Percentiles rank a stretch among this genome's conserved stretches.
Evolutionary conservation across 2,888 invertebrate genomes (phyloP).

Genomic region (Hyppa rectilinea): DNA sequence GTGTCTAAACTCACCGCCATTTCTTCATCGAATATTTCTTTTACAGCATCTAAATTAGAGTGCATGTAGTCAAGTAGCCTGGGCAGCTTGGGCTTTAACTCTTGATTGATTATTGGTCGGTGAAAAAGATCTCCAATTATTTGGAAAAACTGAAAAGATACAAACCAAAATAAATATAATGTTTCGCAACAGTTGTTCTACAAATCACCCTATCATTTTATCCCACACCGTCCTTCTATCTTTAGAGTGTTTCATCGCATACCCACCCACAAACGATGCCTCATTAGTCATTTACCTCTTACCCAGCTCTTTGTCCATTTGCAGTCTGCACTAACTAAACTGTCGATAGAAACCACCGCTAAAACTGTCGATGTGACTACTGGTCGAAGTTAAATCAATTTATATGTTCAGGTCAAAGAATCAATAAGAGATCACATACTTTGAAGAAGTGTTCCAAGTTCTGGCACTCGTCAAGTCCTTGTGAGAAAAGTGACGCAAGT

Average conservation of each 20-base stretch:
- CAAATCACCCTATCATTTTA: too few relatives aligned
- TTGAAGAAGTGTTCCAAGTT: slow-evolving; percentile 86
- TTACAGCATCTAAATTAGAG: slow-evolving; percentile 92
- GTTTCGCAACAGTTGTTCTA: neutral
- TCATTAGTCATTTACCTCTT: neutral
- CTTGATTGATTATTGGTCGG: slow-evolving; percentile 93
- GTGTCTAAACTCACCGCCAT: slow-evolving; percentile 79
- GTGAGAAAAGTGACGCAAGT: slow-evolving; percentile 94
- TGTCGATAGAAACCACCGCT: too few relatives aligned
- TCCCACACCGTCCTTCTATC: neutral
- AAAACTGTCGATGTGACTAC: neutral
- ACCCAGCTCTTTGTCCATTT: neutral
- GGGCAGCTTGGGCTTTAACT: slow-evolving; percentile 93
- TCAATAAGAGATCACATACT: slow-evolving; percentile 67
- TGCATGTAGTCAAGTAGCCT: slow-evolving; percentile 92
- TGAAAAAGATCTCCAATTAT: slow-evolving; percentile 94
- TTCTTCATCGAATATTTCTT: slow-evolving; percentile 91
- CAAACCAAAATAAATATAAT: neutral
- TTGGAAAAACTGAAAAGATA: slow-evolving; percentile 91
- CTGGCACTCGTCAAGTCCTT: slow-evolving; percentile 95
- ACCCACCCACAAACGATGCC: neutral
- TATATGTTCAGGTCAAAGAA: neutral
- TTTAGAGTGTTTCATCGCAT: neutral
- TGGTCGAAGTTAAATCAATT: neutral
- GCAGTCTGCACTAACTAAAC: neutral